phyloP scores from a whole-genome alignment of 2,113 vertebrate genomes.

The Thalassarche chlororhynchos region DNA sequence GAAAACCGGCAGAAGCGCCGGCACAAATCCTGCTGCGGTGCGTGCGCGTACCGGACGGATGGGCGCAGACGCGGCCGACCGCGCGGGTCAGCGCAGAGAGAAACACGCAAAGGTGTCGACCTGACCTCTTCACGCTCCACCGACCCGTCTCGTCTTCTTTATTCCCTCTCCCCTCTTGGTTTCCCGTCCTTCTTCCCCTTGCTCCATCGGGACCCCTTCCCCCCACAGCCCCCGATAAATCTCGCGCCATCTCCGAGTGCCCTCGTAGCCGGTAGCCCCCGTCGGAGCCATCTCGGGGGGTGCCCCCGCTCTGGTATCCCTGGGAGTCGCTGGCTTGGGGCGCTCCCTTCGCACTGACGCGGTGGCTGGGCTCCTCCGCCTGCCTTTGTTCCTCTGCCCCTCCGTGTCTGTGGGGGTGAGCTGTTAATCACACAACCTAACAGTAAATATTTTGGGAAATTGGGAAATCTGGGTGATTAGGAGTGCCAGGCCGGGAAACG shows the following conservation, averaged over 20 bases:
- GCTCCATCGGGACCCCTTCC: neutral
- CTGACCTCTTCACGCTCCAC: neutral
- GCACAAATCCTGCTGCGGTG: neutral
- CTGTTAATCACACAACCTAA: neutral
- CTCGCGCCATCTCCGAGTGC: neutral
- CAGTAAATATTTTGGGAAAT: neutral
- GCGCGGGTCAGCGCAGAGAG: neutral
- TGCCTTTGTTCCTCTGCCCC: neutral
- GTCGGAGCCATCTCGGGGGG: neutral
- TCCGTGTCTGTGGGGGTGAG: no score
- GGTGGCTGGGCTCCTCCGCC: neutral
- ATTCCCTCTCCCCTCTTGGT: neutral
- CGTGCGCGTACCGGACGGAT: neutral
- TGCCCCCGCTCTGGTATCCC: neutral
- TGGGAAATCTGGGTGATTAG: neutral
- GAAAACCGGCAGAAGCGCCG: fast-evolving
- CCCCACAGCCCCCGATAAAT: neutral
- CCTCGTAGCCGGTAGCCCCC: neutral
- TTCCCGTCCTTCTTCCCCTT: neutral
- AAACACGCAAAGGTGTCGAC: fast-evolving
- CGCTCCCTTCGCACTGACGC: neutral
- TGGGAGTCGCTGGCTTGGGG: neutral
- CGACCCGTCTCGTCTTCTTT: fast-evolving
- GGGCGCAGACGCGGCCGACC: no score
- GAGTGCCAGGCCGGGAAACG: neutral